Base-by-base conservation (phyloP, 2,113 vertebrate genomes). In the Tiliqua scincoides region DNA sequence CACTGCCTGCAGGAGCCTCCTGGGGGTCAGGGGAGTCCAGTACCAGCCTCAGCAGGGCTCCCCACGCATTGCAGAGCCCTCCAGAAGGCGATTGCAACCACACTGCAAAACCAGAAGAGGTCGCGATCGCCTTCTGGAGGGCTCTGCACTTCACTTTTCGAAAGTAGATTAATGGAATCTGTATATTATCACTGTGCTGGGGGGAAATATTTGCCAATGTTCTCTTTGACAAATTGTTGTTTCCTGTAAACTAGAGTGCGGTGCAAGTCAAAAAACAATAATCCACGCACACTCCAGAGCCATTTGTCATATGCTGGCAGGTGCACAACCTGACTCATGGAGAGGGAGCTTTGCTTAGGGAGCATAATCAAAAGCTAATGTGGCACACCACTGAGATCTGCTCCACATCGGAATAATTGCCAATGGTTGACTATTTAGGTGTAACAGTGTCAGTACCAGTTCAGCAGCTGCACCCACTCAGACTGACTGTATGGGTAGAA, bases 381-480 rank as follows among this genome's bases (percentile, higher is more conserved):
- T 52, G 57, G 76, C 12, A 52, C 57, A 27, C 54, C 77, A 73
- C 85, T 73, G 77, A 52, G 85, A 80, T 80, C 68, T 86, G 76
- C 40, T 71, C 77, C 67, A 80, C 57, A 86, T 80, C 30, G 27
- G 30, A 86, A 73, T 70, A 48, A 85, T 85, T 61, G 37, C 65
- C 57, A 30, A 11, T 72, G 27, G 27, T 35, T 62, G 59, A 65
- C 40, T 84, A 63, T 82, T 82, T 68, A 54, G 62, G 68, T 52
- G n/a, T 48, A 48, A 62, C 65, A 30, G 84, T 61, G 14, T 48
- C 52, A 61, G 74, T 63, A 61, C 37, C 15, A 35, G 21, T 71
- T 48, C 75, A 71, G 63, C 23, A 37, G 74, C 54, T 70, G 65
- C 8, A 21, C 32, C 40, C 18, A 7, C 32, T 57, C 10, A 7